Evolutionary conservation across 2,888 invertebrate genomes (phyloP).

Genomic region (Ophion slaviceki): DNA sequence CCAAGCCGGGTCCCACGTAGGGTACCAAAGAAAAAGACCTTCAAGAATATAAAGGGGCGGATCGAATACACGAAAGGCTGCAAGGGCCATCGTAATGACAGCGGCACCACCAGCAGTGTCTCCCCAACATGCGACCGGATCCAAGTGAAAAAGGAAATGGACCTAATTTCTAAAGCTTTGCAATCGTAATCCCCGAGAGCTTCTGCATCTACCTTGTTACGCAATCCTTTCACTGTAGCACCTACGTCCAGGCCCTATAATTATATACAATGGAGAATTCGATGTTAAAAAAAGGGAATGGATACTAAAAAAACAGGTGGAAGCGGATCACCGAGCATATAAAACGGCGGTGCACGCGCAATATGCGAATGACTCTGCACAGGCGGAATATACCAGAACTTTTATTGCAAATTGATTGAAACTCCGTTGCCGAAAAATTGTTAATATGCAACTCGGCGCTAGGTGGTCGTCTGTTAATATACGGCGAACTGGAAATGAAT

Average conservation of each 20-base stretch:
- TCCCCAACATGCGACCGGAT: not conserved
- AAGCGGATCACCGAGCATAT: not conserved
- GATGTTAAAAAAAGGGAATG: slow-evolving; percentile 18
- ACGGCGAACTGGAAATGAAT: slow-evolving; percentile 1
- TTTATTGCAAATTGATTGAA: not conserved
- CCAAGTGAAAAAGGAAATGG: slow-evolving; percentile 18
- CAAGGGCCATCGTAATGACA: not conserved
- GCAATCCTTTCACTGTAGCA: slow-evolving; percentile 18
- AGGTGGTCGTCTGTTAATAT: not conserved
- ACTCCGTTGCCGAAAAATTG: slow-evolving; percentile 5
- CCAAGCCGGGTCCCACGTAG: too few species aligned
- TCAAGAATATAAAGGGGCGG: not conserved
- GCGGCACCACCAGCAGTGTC: not conserved
- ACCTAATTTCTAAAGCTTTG: slow-evolving; percentile 35
- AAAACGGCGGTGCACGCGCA: not conserved
- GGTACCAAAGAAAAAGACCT: not conserved
- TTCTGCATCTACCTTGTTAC: slow-evolving; percentile 45
- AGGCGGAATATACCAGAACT: not conserved
- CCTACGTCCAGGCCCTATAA: slow-evolving; percentile 41
- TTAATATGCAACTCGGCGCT: not conserved
- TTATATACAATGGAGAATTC: slow-evolving; percentile 41
- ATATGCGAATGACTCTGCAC: not conserved
- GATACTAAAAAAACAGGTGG: slow-evolving; percentile 31
- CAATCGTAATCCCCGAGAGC: slow-evolving; percentile 57
- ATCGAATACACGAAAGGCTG: not conserved